Base-by-base conservation (phyloP, 2,113 vertebrate species). In the Typhlomys cinereus region DNA sequence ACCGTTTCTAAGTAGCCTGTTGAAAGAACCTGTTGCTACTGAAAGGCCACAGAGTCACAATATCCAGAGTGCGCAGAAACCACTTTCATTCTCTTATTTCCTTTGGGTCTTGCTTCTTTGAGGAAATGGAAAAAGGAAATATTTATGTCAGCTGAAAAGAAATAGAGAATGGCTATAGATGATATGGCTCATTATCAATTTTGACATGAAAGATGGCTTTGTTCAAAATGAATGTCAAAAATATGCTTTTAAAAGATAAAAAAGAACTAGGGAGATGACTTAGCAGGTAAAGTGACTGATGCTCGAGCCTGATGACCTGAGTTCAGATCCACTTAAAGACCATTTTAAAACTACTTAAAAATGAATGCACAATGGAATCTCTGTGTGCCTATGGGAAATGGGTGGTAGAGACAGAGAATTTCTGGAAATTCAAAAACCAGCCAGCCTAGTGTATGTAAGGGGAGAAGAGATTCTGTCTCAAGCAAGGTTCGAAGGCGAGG, bases 131-230 rank as follows among this genome's bases (percentile, higher is more conserved):
- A 74, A 81, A 91, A 25, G 29, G 4, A n/a, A 94, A 71, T 4
- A 7, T 46, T 92, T 61, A 11, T 46, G 34, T 57, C 50, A 66
- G 4, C 7, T 52, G 31, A 61, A 88, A 75, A 94, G 27, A 34
- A 78, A 71, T 7, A 80, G 62, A 71, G 11, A 52, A 57, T 66
- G 29, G 29, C 4, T 14, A 0, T 23, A 82, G 46, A 34, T 66
- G 81, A 79, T 79, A 71, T 66, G 27, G 29, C 31, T 44, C 88
- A 6, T 39, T 7, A 34, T 57, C 15, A 88, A 64, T 71, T 78
- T 88, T 89, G 29, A 95, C 20, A 69, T 69, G 64, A 90, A 92
- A 86, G 46, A 83, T 52, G 3, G 20, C 27, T 8, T n/a, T 90
- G 10, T 76, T 93, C 36, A 69, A 89, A 93, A 88, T 36, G 12